These are phyloP conservation scores for Dugesia japonica DNA, from an alignment of 2,888 invertebrate species.

Conservation along the genomic window DNA sequence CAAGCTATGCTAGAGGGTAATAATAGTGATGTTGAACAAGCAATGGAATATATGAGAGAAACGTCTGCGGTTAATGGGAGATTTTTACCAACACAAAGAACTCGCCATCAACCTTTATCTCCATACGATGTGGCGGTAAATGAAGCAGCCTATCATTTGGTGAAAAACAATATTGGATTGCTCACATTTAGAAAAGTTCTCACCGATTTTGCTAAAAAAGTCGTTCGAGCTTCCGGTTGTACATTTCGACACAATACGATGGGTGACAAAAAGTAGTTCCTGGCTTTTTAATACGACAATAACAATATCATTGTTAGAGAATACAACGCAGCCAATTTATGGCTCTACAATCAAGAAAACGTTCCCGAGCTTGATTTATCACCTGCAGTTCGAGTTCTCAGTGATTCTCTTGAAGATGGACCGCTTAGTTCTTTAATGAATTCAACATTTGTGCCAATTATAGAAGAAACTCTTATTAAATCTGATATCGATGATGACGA, in stretches of 20 bases:
- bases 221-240: constrained; percentile 21
- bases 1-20: not conserved
- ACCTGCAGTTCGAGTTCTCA: constrained; percentile 31
- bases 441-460: not conserved
- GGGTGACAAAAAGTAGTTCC: constrained; percentile 21
- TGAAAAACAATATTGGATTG: constrained; percentile 26
- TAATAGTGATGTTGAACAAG: not conserved
- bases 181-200: constrained; percentile 32
- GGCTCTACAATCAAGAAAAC: constrained; percentile 22
- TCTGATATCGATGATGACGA: constrained; percentile 6
- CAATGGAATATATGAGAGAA: constrained; percentile 31
- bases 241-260: constrained; percentile 32
- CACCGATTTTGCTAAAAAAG: constrained; percentile 30
- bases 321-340: not conserved
- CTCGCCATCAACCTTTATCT: constrained; percentile 25
- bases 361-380: constrained; percentile 32
- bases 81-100: constrained; percentile 25
- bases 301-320: not conserved
- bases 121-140: constrained; percentile 35
- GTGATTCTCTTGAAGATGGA: constrained; percentile 27
- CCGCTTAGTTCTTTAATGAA: not conserved
- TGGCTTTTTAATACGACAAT: not conserved
- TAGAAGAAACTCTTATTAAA: not conserved
- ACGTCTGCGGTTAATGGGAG: constrained; percentile 29
- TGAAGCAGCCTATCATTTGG: constrained; percentile 30